phyloP scores from a whole-genome alignment of 2,888 invertebrate genomes.

The Oscheius myriophilus region DNA sequence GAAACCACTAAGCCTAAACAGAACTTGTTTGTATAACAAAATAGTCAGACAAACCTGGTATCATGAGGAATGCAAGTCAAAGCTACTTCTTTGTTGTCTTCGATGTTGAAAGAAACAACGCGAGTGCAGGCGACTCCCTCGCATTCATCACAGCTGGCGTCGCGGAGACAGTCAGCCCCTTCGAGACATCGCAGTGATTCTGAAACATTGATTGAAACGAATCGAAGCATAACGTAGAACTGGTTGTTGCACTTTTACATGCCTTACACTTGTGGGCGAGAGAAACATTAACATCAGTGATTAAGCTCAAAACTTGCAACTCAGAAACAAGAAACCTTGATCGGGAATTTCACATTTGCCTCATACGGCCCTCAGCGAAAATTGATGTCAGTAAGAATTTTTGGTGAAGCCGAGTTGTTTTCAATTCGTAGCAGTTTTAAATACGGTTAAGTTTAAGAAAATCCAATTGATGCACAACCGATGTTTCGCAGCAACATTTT shows the following conservation, averaged over 20 bases:
- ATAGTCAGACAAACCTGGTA: constrained; percentile 34
- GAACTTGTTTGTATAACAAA: neutral
- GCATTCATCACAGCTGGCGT: constrained; percentile 49
- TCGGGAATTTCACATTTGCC: too few species aligned
- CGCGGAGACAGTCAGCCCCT: constrained; percentile 51
- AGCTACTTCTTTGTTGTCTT: constrained; percentile 49
- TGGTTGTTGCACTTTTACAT: neutral
- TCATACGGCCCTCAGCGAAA: too few species aligned
- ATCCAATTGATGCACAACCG: too few species aligned
- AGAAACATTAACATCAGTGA: too few species aligned
- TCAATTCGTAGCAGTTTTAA: too few species aligned
- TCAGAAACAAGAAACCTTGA: too few species aligned
- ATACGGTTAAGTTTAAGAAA: too few species aligned
- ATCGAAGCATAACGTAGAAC: neutral
- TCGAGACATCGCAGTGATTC: constrained; percentile 49
- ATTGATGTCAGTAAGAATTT: too few species aligned
- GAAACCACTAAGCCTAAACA: neutral
- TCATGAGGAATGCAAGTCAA: constrained; percentile 53
- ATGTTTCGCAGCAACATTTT: too few species aligned
- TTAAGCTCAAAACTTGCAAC: too few species aligned
- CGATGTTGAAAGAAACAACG: constrained; percentile 43
- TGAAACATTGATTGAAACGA: constrained; percentile 29
- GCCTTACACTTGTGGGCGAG: too few species aligned
- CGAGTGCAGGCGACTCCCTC: constrained; percentile 48
- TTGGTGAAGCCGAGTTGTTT: too few species aligned